Percentiles rank a stretch among this genome's conserved stretches.
phyloP scores from a whole-genome alignment of 2,888 invertebrate species.

The Diaperis boleti region DNA sequence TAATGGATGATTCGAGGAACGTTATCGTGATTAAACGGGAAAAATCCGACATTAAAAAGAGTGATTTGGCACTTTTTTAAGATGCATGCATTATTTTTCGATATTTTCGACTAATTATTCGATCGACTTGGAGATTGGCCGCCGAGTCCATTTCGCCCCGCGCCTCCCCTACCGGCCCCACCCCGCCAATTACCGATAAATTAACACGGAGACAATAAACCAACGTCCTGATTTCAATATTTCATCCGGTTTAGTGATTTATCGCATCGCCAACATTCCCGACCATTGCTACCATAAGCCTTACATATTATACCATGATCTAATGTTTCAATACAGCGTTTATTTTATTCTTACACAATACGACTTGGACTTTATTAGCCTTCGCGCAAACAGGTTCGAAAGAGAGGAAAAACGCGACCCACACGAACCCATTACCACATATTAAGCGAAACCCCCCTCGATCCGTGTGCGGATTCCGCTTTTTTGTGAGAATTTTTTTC shows the following conservation, averaged over 20 bases:
- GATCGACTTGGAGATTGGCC: no score
- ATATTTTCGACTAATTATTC: no score
- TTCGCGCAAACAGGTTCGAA: conserved; percentile 21
- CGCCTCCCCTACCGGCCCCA: not conserved
- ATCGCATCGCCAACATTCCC: conserved; percentile 23
- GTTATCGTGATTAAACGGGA: conserved; percentile 40
- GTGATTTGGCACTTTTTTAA: conserved; percentile 56
- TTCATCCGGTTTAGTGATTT: conserved; percentile 33
- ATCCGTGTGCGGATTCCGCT: conserved; percentile 13
- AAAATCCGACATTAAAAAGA: conserved; percentile 53
- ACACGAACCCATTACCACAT: conserved; percentile 58
- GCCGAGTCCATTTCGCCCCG: not conserved
- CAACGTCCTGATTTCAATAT: conserved; percentile 24
- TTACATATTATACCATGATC: conserved; percentile 38
- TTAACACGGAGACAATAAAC: conserved; percentile 22
- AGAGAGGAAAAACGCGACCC: conserved; percentile 17
- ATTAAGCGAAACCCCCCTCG: conserved; percentile 62
- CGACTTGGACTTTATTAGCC: conserved; percentile 35
- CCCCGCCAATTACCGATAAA: conserved; percentile 33
- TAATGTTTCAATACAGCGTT: conserved; percentile 40
- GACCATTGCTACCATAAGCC: conserved; percentile 28
- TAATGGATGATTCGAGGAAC: conserved; percentile 38
- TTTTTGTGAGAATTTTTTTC: conserved; percentile 23
- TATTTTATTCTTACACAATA: conserved; percentile 35
- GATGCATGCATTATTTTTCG: conserved; percentile 3